Percentiles rank a stretch among this genome's conserved stretches.
phyloP scores from a whole-genome alignment of 2,888 invertebrate species.

The Drosophila flavopinicola region DNA sequence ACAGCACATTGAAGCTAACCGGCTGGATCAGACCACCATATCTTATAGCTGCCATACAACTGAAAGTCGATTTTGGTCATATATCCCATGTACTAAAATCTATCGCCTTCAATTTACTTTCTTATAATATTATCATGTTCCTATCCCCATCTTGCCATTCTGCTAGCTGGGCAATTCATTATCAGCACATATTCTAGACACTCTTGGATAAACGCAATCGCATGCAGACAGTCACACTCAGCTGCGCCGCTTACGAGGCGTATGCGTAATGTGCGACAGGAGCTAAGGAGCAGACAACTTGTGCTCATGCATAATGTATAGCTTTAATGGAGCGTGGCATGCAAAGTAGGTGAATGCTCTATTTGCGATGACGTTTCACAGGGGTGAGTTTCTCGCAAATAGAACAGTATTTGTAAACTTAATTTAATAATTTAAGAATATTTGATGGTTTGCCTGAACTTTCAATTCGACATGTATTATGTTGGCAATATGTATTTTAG shows the following conservation, averaged over 20 bases:
- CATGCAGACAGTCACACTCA: slow-evolving; percentile 49
- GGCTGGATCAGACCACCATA: too few relatives aligned
- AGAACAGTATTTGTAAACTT: slow-evolving; percentile 8
- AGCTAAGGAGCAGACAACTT: not conserved
- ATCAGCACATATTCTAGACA: slow-evolving; percentile 34
- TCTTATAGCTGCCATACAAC: too few relatives aligned
- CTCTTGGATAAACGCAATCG: slow-evolving; percentile 26
- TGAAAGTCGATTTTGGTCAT: too few relatives aligned
- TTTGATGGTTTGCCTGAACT: too few relatives aligned
- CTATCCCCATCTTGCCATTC: not conserved
- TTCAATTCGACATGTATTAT: too few relatives aligned
- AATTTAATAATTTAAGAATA: too few relatives aligned
- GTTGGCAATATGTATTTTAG: too few relatives aligned
- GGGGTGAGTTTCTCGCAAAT: not conserved
- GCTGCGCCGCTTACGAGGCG: slow-evolving; percentile 35
- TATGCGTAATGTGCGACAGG: slow-evolving; percentile 36
- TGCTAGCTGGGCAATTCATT: slow-evolving; percentile 36
- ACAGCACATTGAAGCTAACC: too few relatives aligned
- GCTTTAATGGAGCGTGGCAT: slow-evolving; percentile 35
- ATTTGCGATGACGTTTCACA: slow-evolving; percentile 18
- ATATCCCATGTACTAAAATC: too few relatives aligned
- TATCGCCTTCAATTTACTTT: too few relatives aligned
- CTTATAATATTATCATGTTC: slow-evolving; percentile 1
- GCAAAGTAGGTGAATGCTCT: slow-evolving; percentile 19
- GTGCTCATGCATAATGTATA: slow-evolving; percentile 45